A percentile compares a stretch with the other conserved stretches of the same genome.
These are phyloP conservation scores for Pitangus sulphuratus DNA, from an alignment of 2,797 vertebrate genomes.

Conservation along the genomic window DNA sequence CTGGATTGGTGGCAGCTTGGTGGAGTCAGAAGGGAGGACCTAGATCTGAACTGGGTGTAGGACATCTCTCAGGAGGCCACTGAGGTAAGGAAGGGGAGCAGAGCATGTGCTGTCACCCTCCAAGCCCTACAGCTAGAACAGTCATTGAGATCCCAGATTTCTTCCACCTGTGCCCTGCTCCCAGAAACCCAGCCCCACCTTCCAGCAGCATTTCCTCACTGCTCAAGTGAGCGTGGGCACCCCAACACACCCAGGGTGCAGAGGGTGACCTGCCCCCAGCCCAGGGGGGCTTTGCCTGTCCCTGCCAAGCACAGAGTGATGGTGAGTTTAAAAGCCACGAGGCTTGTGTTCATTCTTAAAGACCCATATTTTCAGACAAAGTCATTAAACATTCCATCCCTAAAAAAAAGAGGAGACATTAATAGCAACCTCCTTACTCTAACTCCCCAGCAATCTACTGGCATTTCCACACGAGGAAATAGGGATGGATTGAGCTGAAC, in stretches of 20 bases:
- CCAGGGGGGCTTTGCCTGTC: rapidly evolving
- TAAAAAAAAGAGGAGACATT: not conserved
- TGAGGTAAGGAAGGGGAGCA: not conserved
- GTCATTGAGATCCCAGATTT: not conserved
- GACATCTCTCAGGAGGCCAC: not conserved
- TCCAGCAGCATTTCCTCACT: not conserved
- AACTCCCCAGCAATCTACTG: not conserved
- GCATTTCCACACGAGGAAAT: not conserved
- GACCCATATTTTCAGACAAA: not conserved
- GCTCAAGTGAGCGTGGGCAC: not conserved
- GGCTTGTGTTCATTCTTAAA: not conserved
- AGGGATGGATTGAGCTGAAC: not conserved
- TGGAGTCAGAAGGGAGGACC: not conserved
- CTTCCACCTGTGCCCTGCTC: not conserved
- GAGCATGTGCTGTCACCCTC: not conserved
- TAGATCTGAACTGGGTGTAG: not conserved
- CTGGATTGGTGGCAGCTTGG: not conserved
- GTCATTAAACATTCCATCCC: not conserved
- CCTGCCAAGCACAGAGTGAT: rapidly evolving
- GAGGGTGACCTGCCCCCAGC: not conserved
- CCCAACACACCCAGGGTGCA: not conserved
- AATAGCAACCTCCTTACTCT: not conserved
- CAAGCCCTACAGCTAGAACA: not conserved
- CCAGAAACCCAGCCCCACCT: not conserved
- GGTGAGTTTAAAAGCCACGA: not conserved